Evolutionary conservation across 2,888 invertebrate genomes (phyloP), one percentile per base, ranked within the genome.

Genomic region (Automeris io): DNA sequence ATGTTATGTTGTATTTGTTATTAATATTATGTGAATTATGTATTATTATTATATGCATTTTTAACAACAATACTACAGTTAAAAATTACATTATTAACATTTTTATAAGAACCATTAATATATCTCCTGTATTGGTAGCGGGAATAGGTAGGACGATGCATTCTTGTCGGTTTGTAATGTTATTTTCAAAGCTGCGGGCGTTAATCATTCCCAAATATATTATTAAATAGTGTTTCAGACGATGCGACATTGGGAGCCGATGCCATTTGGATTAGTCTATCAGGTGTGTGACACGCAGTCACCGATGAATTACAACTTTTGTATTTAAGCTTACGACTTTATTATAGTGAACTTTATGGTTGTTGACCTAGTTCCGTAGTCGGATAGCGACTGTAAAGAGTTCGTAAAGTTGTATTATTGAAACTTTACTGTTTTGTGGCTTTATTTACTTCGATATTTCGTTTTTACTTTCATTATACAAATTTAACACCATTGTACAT

Each of bases 161-260:
- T n/a, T n/a, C n/a, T n/a, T n/a, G n/a, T n/a, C n/a, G n/a, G n/a
- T n/a, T n/a, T n/a, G n/a, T n/a, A n/a, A n/a, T n/a, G n/a, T n/a
- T n/a, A n/a, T n/a, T n/a, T n/a, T n/a, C n/a, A n/a, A 11, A 9
- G 11, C 9, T 24, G n/a, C 13, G 18, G 21, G 19, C 3, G 18
- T 4, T 18, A 11, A 35, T 24, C 3, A 70, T 68, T 58, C 60
- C 65, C 66, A 68, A 70, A 72, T 70, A 68, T 69, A 71, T 64
- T 69, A 59, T 55, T 59, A 61, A 70, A 62, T 63, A 66, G 37
- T 29, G n/a, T 26, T n/a, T 11, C 54, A 50, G 51, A 55, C 57
- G 52, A 40, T 39, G 47, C 57, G 58, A 54, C 62, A 65, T 68
- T 68, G 62, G 57, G 45, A 42, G 46, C 47, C 47, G 53, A 55